These are phyloP conservation scores for Mastomys coucha DNA, from an alignment of 2,113 vertebrate species.

Conservation along the genomic window DNA sequence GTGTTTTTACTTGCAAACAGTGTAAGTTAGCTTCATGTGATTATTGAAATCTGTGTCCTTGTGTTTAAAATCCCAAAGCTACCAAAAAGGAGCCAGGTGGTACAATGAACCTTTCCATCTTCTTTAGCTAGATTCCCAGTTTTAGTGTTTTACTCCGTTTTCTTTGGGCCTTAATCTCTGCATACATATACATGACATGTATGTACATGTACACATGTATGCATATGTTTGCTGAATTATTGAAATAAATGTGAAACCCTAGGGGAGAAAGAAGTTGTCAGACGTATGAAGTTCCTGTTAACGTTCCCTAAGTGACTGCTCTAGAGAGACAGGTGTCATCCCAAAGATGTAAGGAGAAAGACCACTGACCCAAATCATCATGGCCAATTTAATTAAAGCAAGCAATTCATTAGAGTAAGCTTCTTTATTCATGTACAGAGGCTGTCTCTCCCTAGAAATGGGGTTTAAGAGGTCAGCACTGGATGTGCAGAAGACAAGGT, in stretches of 20 bases:
- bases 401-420: background rate
- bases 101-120: background rate
- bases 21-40: background rate
- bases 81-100: background rate
- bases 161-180: background rate
- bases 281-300: background rate
- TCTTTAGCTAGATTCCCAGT: background rate
- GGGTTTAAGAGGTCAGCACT: background rate
- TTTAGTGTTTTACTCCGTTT: background rate
- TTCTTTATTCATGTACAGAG: background rate
- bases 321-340: background rate
- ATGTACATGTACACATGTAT: background rate
- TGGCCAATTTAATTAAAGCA: background rate
- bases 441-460: background rate
- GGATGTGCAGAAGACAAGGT: background rate
- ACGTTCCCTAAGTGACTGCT: background rate
- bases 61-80: background rate
- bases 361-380: background rate
- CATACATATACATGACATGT: background rate
- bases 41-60: background rate
- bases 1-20: background rate
- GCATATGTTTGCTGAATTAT: background rate
- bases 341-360: background rate
- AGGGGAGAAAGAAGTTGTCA: background rate
- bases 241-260: background rate